phyloP scores from a whole-genome alignment of 2,797 vertebrate genomes.

The Eupleurogrammus muticus region DNA sequence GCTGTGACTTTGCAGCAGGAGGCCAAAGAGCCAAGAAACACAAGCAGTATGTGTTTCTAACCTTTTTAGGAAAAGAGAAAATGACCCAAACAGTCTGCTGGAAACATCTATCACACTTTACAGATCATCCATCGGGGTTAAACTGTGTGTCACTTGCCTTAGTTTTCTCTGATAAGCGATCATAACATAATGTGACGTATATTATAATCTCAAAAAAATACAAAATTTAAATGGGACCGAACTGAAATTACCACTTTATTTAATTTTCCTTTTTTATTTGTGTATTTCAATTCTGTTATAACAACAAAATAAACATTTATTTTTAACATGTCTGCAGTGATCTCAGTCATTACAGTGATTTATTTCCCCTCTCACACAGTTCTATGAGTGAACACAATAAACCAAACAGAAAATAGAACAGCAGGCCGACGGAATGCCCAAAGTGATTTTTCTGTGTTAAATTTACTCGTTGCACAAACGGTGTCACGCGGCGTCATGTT shows the following conservation, averaged over 20 bases:
- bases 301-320: too few species aligned
- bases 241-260: too few species aligned
- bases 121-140: too few species aligned
- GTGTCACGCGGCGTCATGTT: not conserved
- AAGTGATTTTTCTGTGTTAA: not conserved
- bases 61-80: not conserved
- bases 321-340: not conserved
- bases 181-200: not conserved
- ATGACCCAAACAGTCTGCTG: not conserved
- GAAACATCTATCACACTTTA: not conserved
- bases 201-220: not conserved
- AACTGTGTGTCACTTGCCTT: not conserved
- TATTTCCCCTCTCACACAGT: not conserved
- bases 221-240: not conserved
- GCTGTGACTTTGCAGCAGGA: not conserved
- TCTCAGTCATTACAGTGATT: too few species aligned
- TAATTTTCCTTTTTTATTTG: too few species aligned
- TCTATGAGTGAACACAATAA: not conserved
- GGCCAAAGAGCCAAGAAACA: not conserved
- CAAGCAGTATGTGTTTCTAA: not conserved
- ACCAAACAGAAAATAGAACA: constrained; percentile 12
- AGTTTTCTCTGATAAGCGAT: not conserved
- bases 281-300: too few species aligned
- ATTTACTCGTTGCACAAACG: not conserved
- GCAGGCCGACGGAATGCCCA: not conserved